Evolutionary conservation across 2,113 vertebrate genomes (phyloP), one percentile per base, ranked within the genome.

Genomic region (Scomber japonicus): DNA sequence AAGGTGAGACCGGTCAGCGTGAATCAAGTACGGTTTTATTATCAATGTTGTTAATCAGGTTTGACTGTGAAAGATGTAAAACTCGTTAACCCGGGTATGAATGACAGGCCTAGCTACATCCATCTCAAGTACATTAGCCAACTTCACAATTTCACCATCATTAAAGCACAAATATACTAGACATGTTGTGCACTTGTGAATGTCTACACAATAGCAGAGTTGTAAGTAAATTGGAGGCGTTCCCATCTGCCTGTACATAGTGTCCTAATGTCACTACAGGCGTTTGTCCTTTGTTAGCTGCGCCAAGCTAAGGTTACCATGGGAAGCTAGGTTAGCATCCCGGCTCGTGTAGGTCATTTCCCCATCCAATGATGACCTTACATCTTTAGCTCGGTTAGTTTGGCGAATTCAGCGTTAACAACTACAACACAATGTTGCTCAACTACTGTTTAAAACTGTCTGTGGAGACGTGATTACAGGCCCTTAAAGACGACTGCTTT

Each of bases 241-340:
- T 54, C 0, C 0, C 0, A 2, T 1, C 0, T 3, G 11, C 50
- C 71, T 51, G 91, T 84, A 91, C 91, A 88, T 0, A 19, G 6
- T 84, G 85, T 90, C 21, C 86, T 35, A 11, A 27, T 21, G 44
- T 17, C 57, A 21, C 27, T 59, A 59, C 17, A 5, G 27, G 5
- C 13, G 77, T 92, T 93, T 93, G 93, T 89, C 93, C 93, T 94
- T 94, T 93, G 93, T 94, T 94, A 92, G 93, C 91, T 78, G 16
- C 57, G 62, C 80, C 66, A 40, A 65, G 91, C 91, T 93, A 94
- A 93, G 91, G 91, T 92, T 93, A 93, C 78, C 81, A 72, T 31
- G 70, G 4, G 46, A 60, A 35, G 85, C 84, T 89, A 90, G 15
- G 27, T 49, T 92, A 91, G 87, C 93, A 59, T 10, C 66, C 71